Evolutionary conservation across 2,113 vertebrate species (phyloP).

Genomic region (Pterocles orientalis): DNA sequence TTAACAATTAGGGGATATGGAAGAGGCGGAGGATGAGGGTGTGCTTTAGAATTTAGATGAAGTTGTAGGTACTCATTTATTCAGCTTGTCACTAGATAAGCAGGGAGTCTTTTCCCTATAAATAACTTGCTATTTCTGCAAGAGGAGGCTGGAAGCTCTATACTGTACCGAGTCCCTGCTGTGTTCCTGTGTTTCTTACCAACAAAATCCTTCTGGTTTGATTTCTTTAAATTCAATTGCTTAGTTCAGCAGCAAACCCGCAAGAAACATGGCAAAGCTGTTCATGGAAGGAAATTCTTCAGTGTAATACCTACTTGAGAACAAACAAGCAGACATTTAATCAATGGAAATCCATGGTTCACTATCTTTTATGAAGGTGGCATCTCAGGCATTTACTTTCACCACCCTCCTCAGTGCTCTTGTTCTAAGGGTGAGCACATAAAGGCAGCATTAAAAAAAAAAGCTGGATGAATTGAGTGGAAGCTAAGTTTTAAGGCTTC

Average conservation of each 20-base stretch:
- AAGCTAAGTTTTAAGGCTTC: not conserved
- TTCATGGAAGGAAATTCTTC: not conserved
- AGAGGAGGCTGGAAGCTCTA: not conserved
- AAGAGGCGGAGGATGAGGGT: not conserved
- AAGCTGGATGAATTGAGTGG: not conserved
- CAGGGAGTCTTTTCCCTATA: not conserved
- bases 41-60: not conserved
- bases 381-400: not conserved
- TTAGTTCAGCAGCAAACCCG: slow-evolving; percentile 16
- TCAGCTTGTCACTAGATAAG: not conserved
- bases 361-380: not conserved
- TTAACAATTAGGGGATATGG: not conserved
- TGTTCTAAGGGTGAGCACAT: not conserved
- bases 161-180: not conserved
- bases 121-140: not conserved
- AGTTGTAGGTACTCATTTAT: not conserved
- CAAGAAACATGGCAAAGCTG: not conserved
- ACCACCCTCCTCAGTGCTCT: not conserved
- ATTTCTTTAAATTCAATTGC: not conserved
- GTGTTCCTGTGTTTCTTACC: not conserved
- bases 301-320: not conserved
- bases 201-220: not conserved
- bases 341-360: not conserved
- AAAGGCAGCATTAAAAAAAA: not conserved
- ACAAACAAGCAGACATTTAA: not conserved